Conservation (phyloP, 2,888 invertebrate genomes). For the Acanthoscelides obtectus region DNA sequence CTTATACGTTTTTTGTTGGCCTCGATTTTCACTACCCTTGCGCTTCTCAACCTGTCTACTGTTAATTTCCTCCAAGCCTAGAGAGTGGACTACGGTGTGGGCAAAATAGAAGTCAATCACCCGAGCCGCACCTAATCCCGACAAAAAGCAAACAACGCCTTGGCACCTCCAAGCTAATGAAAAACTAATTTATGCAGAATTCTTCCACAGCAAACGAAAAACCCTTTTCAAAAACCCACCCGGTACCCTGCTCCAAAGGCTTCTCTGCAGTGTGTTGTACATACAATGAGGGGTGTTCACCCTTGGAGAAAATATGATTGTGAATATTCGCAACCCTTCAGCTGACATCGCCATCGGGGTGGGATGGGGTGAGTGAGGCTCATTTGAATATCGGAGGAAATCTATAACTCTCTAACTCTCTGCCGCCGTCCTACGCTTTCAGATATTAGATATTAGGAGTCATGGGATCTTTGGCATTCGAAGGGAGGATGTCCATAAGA, state of each 20-base stretch:
- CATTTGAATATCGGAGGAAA: conserved; percentile 42
- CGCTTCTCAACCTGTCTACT: too few species aligned
- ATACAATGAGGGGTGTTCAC: conserved; percentile 27
- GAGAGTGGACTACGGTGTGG: too few species aligned
- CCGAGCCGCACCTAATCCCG: not conserved
- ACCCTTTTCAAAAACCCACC: conserved; percentile 36
- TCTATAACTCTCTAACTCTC: conserved; percentile 35
- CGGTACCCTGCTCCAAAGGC: conserved; percentile 32
- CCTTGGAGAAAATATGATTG: conserved; percentile 44
- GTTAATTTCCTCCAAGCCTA: too few species aligned
- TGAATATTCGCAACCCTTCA: conserved; percentile 43
- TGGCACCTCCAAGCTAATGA: conserved; percentile 11
- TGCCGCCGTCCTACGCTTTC: conserved; percentile 15
- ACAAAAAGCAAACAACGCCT: conserved; percentile 14
- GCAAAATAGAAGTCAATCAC: not conserved
- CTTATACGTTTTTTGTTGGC: too few species aligned
- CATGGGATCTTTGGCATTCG: not conserved
- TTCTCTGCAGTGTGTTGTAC: conserved; percentile 27
- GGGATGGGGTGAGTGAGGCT: conserved; percentile 34
- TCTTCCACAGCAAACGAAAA: conserved; percentile 30
- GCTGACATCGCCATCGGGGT: conserved; percentile 13
- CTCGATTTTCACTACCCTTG: too few species aligned
- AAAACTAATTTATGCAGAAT: conserved; percentile 30
- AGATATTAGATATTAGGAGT: conserved; percentile 37
- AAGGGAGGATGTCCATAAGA: not conserved